Conservation (phyloP, 2,797 vertebrate species). For the Takifugu ocellatus region DNA sequence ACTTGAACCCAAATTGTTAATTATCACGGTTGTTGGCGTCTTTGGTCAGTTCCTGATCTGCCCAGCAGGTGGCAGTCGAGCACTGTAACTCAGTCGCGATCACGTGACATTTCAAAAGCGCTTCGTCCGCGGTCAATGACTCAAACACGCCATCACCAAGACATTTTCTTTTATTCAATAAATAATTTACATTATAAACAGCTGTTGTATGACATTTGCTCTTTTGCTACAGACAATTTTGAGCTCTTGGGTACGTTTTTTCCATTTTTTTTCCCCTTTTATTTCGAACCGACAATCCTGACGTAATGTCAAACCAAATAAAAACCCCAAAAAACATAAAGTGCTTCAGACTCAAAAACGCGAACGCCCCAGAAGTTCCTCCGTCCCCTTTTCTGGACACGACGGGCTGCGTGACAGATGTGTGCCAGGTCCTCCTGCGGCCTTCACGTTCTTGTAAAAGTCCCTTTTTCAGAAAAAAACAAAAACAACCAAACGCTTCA, state of each 20-base stretch:
- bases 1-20: not conserved
- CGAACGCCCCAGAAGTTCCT: conserved; percentile 57
- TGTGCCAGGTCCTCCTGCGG: conserved; percentile 40
- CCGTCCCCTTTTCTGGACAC: conserved; percentile 38
- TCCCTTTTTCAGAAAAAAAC: conserved; percentile 47
- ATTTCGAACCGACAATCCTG: conserved; percentile 51
- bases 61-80: conserved; percentile 62
- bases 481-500: conserved; percentile 45
- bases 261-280: conserved; percentile 9
- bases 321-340: conserved; percentile 71
- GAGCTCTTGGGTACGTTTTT: conserved; percentile 54
- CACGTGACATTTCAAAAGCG: conserved; percentile 10
- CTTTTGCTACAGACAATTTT: conserved; percentile 75
- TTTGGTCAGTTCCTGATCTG: not conserved
- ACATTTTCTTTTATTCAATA: conserved; percentile 88
- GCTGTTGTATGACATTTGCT: conserved; percentile 71
- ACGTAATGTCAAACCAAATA: conserved; percentile 61
- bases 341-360: conserved; percentile 78
- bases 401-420: conserved; percentile 17
- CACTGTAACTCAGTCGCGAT: not conserved
- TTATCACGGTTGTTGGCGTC: not conserved
- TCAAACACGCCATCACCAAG: conserved; percentile 56
- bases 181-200: conserved; percentile 99
- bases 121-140: conserved; percentile 13
- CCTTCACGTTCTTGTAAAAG: conserved; percentile 66